A percentile compares a stretch with the other conserved stretches of the same genome.
phyloP scores from a whole-genome alignment of 1,140 invertebrate genomes.

The Cotesia glomerata region DNA sequence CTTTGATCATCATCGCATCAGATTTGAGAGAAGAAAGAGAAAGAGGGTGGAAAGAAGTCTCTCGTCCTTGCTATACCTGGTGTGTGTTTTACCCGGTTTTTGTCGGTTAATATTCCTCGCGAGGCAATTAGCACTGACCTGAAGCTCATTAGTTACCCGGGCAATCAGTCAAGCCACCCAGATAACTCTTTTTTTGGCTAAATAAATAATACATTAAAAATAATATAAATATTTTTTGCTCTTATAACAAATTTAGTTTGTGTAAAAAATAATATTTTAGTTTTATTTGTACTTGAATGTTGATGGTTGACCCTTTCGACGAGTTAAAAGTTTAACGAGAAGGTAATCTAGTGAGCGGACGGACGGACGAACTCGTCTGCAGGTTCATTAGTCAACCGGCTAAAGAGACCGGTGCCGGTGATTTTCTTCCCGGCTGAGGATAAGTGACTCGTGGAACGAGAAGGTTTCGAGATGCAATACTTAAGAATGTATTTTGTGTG shows the following conservation, averaged over 20 bases:
- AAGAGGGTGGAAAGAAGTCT: background rate
- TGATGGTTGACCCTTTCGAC: constrained; percentile 44
- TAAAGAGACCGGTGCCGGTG: constrained; percentile 47
- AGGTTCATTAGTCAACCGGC: constrained; percentile 60
- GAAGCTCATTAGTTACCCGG: constrained; percentile 50
- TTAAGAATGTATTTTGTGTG: background rate
- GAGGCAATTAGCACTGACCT: constrained; percentile 43
- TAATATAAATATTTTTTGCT: too few relatives aligned
- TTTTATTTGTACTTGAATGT: background rate
- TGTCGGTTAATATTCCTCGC: constrained; percentile 44
- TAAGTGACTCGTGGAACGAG: constrained; percentile 55
- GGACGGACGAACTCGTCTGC: constrained; percentile 26
- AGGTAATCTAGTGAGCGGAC: background rate
- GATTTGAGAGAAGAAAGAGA: background rate
- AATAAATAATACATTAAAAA: background rate
- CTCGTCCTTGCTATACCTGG: background rate
- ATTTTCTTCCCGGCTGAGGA: constrained; percentile 27
- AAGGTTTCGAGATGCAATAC: background rate
- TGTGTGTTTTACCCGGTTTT: constrained; percentile 52
- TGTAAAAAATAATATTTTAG: background rate
- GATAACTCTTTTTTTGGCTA: background rate
- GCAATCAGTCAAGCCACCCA: constrained; percentile 46
- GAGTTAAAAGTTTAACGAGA: constrained; percentile 30
- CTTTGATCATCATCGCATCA: constrained; percentile 52
- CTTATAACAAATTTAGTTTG: too few relatives aligned